These are phyloP conservation scores for Meiosimyza platycephala DNA, from an alignment of 2,888 invertebrate species.

Conservation along the genomic window DNA sequence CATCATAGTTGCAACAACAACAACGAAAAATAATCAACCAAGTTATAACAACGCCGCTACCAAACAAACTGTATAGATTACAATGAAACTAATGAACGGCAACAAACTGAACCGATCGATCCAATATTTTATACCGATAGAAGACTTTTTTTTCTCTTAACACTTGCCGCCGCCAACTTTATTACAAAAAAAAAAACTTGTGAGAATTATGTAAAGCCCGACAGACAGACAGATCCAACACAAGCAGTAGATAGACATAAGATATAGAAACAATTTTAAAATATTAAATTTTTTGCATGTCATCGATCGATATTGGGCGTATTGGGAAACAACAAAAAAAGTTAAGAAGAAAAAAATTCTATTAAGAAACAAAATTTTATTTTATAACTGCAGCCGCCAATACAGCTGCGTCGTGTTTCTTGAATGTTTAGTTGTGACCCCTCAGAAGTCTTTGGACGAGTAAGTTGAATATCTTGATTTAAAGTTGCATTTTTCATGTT, in stretches of 20 bases:
- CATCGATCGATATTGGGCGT: slow-evolving; percentile 9
- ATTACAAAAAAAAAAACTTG: neutral
- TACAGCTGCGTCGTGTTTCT: neutral
- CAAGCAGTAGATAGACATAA: neutral
- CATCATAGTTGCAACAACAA: neutral
- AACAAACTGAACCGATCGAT: no score
- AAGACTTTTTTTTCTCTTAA: no score
- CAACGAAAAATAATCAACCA: neutral
- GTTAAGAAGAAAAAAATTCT: neutral
- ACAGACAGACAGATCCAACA: slow-evolving; percentile 1
- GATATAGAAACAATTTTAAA: neutral
- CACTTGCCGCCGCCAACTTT: no score
- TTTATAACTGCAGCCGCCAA: neutral
- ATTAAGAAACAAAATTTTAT: neutral
- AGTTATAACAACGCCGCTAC: neutral
- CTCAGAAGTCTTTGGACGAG: no score
- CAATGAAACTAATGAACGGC: slow-evolving; percentile 25
- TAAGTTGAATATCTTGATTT: no score
- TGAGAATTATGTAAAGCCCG: slow-evolving; percentile 12
- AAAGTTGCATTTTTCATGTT: no score
- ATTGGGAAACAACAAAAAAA: neutral
- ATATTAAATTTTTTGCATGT: slow-evolving; percentile 20
- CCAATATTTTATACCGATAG: no score
- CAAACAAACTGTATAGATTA: slow-evolving; percentile 14
- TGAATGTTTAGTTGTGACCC: no score